Base-by-base conservation (phyloP, 2,113 vertebrate species). In the Himantopus leucocephalus region DNA sequence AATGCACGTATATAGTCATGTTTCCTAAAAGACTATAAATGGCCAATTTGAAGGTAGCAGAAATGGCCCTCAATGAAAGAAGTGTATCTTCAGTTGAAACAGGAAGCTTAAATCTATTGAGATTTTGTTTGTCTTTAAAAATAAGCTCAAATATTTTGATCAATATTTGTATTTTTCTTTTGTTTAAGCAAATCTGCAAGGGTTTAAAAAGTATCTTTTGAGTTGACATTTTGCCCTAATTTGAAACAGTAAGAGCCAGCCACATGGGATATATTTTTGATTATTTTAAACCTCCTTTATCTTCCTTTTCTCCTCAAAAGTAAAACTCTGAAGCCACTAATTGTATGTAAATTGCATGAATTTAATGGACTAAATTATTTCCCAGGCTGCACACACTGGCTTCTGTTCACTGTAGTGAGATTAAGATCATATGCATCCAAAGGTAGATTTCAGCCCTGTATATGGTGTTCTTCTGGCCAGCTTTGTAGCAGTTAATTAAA, bases 351-450 rank as follows among this genome's bases (percentile, higher is more conserved):
- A 78, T 93, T 60, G 24, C 43, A 73, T 75, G 0, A 90, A 86
- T 88, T 62, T 93, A 86, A 67, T 78, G 43, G 76, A 77, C 16
- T 81, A n/a, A 91, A 91, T 92, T 81, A 67, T 92, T 96, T 91
- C 30, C 30, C 34, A 60, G 58, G 53, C 60, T 91, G 27, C 12
- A 35, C 15, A 32, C 1, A 1, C 30, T 72, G 48, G 7, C 10
- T 78, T 4, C 35, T 68, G 32, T 94, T 89, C 88, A 64, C 29
- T 88, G 27, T 26, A 60, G 76, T 48, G 68, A 63, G 43, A 81
- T 87, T 89, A 72, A 60, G 76, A 68, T 71, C 29, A 5, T 63
- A 26, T 18, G 47, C 23, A 60, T 84, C 27, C 48, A 71, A 84
- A 95, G 72, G 73, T 60, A 75, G 41, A 88, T 84, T 91, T 81